phyloP scores from a whole-genome alignment of 1,140 invertebrate species.

The Colletes gigas region DNA sequence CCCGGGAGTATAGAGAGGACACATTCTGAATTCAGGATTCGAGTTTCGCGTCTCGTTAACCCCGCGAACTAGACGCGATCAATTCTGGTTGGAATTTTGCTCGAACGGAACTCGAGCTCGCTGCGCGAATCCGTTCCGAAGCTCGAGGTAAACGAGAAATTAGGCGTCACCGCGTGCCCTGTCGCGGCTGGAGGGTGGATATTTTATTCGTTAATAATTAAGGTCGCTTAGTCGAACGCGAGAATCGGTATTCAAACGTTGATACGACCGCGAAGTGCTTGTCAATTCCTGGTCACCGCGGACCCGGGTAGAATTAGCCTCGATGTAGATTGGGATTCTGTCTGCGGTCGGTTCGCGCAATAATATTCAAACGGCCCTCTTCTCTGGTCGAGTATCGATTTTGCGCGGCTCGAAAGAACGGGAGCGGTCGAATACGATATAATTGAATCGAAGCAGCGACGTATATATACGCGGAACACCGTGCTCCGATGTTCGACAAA shows the following conservation, averaged over 20 bases:
- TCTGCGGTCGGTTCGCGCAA: background rate
- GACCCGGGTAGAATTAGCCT: background rate
- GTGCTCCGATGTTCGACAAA: too few species aligned
- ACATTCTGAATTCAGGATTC: background rate
- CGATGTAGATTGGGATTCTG: background rate
- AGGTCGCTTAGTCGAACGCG: background rate
- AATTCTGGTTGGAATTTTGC: slow-evolving; percentile 23
- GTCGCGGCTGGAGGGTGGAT: too few species aligned
- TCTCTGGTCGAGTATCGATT: background rate
- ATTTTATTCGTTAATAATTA: background rate
- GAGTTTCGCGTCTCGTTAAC: slow-evolving; percentile 24
- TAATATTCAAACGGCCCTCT: background rate
- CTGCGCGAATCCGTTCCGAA: background rate
- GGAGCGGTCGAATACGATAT: background rate
- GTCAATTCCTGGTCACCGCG: background rate
- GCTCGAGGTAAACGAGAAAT: background rate
- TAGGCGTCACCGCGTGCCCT: background rate
- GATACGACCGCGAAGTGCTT: background rate
- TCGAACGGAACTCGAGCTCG: background rate
- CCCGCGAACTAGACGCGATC: slow-evolving; percentile 12
- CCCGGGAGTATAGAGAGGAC: background rate
- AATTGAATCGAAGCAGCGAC: background rate
- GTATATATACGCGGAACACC: too few species aligned
- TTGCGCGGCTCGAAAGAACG: background rate
- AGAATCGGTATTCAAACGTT: background rate